Evolutionary conservation across 2,797 vertebrate species (phyloP).

Genomic region (Alosa sapidissima): DNA sequence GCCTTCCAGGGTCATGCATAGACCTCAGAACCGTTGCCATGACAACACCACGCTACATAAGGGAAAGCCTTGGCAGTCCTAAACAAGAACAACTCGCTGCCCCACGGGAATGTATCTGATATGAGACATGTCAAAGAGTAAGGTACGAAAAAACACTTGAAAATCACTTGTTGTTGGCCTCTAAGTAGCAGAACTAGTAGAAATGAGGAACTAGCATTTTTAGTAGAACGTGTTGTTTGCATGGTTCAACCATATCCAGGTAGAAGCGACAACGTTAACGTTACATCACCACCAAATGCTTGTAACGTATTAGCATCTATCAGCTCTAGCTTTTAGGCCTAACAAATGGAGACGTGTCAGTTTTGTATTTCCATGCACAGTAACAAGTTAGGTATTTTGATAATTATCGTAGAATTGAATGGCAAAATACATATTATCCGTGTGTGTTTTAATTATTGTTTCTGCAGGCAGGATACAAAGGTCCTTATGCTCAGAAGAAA

Average conservation of each 20-base stretch:
- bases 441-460: background rate
- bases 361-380: too few relatives aligned
- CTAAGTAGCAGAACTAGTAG: background rate
- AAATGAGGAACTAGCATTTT: background rate
- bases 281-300: too few relatives aligned
- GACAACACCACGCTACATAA: conserved; percentile 33
- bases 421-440: background rate
- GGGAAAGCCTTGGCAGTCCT: background rate
- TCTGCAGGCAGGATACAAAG: conserved; percentile 64
- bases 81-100: background rate
- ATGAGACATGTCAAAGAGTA: conserved; percentile 64
- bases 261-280: too few relatives aligned
- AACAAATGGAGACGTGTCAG: too few relatives aligned
- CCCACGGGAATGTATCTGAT: background rate
- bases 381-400: too few relatives aligned
- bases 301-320: too few relatives aligned
- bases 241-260: too few relatives aligned
- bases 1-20: background rate
- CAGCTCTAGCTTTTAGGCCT: too few relatives aligned
- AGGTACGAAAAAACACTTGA: conserved; percentile 41
- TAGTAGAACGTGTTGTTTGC: background rate
- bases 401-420: too few relatives aligned
- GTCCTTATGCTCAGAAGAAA: conserved; percentile 55
- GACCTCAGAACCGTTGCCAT: conserved; percentile 46
- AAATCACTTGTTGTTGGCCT: background rate